phyloP scores from a whole-genome alignment of 2,797 vertebrate species.

The Gouania willdenowi region DNA sequence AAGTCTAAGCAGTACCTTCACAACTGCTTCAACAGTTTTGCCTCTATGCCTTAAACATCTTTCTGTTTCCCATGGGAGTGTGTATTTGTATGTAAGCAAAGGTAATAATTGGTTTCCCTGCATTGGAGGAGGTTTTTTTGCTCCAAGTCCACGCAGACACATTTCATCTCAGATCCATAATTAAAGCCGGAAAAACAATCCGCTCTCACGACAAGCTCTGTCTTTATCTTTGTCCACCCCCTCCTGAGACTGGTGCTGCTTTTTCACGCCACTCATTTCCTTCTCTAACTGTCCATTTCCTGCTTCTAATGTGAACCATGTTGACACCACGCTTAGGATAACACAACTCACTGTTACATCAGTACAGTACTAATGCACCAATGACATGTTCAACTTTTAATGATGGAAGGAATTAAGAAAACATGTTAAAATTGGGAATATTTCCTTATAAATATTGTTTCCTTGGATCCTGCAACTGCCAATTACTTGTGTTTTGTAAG shows the following conservation, averaged over 20 bases:
- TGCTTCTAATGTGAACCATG: slow-evolving; percentile 14
- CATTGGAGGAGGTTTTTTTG: slow-evolving; percentile 36
- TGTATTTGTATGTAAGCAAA: slow-evolving; percentile 30
- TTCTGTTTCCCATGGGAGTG: slow-evolving; percentile 9
- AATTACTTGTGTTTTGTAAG: too few species aligned
- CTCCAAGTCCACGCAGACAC: slow-evolving; percentile 18
- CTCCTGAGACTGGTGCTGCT: slow-evolving; percentile 11
- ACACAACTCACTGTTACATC: too few species aligned
- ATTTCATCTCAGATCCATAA: slow-evolving; percentile 52
- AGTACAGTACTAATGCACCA: too few species aligned
- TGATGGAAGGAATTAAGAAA: too few species aligned
- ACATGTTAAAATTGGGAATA: too few species aligned
- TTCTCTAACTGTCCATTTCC: slow-evolving; percentile 52
- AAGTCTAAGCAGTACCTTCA: too few species aligned
- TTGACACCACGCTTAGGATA: neutral
- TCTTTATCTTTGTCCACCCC: neutral
- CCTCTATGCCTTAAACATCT: slow-evolving; percentile 33
- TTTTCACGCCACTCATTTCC: slow-evolving; percentile 22
- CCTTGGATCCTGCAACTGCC: too few species aligned
- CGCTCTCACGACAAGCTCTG: slow-evolving; percentile 19
- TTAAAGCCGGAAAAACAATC: slow-evolving; percentile 53
- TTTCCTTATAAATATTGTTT: too few species aligned
- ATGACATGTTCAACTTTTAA: too few species aligned
- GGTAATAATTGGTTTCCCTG: slow-evolving; percentile 46
- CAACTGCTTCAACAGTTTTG: too few species aligned